Evolutionary conservation across 2,888 invertebrate species (phyloP), one percentile per base, ranked within the genome.

Genomic region (Stenoptilia bipunctidactyla): DNA sequence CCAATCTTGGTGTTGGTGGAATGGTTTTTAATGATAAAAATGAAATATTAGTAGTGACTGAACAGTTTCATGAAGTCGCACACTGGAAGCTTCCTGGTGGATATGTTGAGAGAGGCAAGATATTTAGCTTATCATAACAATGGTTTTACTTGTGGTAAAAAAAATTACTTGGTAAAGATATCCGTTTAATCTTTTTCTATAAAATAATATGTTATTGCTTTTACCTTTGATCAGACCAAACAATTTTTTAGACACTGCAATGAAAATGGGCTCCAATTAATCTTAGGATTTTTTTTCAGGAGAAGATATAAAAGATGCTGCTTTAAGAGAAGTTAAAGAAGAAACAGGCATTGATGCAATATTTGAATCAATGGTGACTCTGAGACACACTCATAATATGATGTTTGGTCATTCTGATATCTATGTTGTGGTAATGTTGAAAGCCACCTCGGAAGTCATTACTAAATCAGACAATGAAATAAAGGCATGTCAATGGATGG

Each of bases 51-150:
- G 92, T 93, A 13, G 92, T 97, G 0, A 86, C 88, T 50, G 96
- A 97, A 61, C 88, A 89, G 56, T 87, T 87, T 56, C 72, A 80
- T 42, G 63, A 80, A 13, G 57, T 63, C 36, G 76, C 86, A 2
- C 87, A 89, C 57, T 97, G 95, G 95, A 97, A 97, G 76, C 77
- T 97, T 5, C 97, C 97, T 12, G 97, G 97, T 39, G 97, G 97
- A 38, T 93, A 92, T 74, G 93, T 94, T 13, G 93, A 96, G 66
- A 91, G 90, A 73, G 90, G 93, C 20, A 20, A 52, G 51, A 44
- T 27, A 15, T 27, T 15, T 36, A 36, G 36, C 13, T 8, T 2
- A n/a, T n/a, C n/a, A n/a, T n/a, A n/a, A n/a, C n/a, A 8, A 20
- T 20, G 20, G 20, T 20, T 20, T 8, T 20, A 20, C 20, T 5